phyloP scores from a whole-genome alignment of 2,113 vertebrate genomes.

The Mobula hypostoma region DNA sequence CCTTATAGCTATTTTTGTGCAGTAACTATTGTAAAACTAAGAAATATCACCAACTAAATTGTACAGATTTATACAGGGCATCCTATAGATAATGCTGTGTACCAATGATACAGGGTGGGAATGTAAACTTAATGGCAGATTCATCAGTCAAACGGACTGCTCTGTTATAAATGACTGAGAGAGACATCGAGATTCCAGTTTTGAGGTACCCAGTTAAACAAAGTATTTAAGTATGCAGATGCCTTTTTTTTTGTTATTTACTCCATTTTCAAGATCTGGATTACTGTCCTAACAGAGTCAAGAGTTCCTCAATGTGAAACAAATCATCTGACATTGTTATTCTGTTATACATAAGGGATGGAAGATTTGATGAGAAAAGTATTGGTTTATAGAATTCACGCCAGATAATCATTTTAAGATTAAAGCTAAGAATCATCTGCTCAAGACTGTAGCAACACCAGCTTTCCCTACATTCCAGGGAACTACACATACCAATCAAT shows the following conservation, averaged over 20 bases:
- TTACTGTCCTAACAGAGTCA: neutral
- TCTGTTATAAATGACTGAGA: neutral
- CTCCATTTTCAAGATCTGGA: too few species aligned
- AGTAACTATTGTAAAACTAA: neutral
- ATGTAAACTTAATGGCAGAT: neutral
- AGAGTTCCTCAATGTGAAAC: neutral
- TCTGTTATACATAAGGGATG: neutral
- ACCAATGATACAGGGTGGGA: too few species aligned
- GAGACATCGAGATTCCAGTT: neutral
- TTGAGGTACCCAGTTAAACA: neutral
- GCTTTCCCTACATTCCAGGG: neutral
- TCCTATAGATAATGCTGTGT: neutral
- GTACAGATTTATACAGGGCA: neutral
- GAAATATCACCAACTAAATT: neutral
- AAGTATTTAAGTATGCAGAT: neutral
- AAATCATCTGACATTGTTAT: neutral
- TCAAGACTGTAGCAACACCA: too few species aligned
- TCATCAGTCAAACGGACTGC: neutral
- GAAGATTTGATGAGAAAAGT: neutral
- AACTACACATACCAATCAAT: neutral
- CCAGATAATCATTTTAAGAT: neutral
- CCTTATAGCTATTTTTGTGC: neutral
- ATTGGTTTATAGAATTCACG: neutral
- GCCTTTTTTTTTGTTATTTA: too few species aligned
- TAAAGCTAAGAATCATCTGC: neutral